Conservation (phyloP, 2,797 vertebrate genomes). For the Chanos chanos region DNA sequence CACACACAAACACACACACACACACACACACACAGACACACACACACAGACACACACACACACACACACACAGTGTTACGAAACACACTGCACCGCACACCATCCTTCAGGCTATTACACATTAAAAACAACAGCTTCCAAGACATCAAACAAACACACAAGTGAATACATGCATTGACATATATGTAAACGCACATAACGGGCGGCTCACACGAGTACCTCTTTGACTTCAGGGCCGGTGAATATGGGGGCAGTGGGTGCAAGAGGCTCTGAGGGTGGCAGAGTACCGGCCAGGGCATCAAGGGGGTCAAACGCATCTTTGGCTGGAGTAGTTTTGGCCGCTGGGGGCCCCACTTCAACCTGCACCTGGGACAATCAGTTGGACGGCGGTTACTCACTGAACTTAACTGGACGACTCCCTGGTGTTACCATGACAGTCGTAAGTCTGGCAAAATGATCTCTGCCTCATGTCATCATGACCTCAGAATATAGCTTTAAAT, state of each 20-base stretch:
- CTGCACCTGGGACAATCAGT: conserved; percentile 62
- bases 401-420: too few relatives aligned
- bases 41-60: conserved; percentile 4
- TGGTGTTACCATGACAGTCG: too few relatives aligned
- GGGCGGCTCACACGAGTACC: conserved; percentile 49
- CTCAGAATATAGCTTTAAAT: too few relatives aligned
- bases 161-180: conserved; percentile 5
- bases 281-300: conserved; percentile 62
- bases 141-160: neutral
- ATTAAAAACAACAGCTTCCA: conserved; percentile 7
- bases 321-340: conserved; percentile 31
- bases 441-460: too few relatives aligned
- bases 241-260: conserved; percentile 50
- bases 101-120: conserved; percentile 4
- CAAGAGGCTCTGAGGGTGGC: conserved; percentile 45
- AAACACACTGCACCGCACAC: conserved; percentile 10
- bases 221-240: conserved; percentile 67
- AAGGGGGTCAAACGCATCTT: conserved; percentile 65
- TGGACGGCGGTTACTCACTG: neutral
- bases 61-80: conserved; percentile 25
- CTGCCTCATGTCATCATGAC: too few relatives aligned
- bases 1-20: conserved; percentile 18
- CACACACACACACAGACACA: conserved; percentile 6
- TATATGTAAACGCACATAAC: neutral
- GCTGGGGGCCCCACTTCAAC: conserved; percentile 55